phyloP scores from a whole-genome alignment of 2,113 vertebrate species.

The Passerina amoena region DNA sequence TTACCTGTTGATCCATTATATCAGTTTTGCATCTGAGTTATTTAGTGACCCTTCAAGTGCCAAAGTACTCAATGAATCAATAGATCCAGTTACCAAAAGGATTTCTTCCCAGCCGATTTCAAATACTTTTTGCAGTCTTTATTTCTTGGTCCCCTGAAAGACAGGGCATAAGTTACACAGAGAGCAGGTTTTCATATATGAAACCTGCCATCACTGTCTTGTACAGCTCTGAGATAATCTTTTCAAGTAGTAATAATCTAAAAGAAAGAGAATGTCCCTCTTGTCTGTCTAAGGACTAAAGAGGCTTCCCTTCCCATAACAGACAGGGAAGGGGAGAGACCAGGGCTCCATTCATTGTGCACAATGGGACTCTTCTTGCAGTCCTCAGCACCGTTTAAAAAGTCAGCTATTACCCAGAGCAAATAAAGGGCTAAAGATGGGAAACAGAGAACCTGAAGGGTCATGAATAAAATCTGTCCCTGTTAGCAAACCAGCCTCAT shows the following conservation, averaged over 20 bases:
- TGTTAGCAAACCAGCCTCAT: not conserved
- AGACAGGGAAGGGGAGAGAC: not conserved
- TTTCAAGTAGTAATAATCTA: not conserved
- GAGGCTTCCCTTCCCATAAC: not conserved
- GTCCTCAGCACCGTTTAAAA: constrained; percentile 15
- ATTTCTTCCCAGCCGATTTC: not conserved
- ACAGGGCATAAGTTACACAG: not conserved
- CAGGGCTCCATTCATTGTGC: constrained; percentile 31
- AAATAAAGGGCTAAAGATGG: constrained; percentile 57
- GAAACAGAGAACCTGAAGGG: not conserved
- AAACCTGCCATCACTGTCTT: not conserved
- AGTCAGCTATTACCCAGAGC: constrained; percentile 31
- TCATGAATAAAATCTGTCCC: not conserved
- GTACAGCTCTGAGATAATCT: not conserved
- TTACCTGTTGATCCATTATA: not conserved
- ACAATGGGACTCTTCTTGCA: constrained; percentile 65
- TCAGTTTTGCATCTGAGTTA: not conserved
- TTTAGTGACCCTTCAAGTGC: not conserved
- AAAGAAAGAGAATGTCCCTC: constrained; percentile 22
- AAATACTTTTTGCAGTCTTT: not conserved
- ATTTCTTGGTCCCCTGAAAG: rapidly evolving
- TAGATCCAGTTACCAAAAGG: not conserved
- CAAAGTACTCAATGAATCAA: not conserved
- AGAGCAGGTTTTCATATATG: not conserved
- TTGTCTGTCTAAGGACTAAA: constrained; percentile 39